A percentile compares a stretch with the other conserved stretches of the same genome.
Conservation (phyloP, 2,888 invertebrate genomes). For the Tetragonula carbonaria region DNA sequence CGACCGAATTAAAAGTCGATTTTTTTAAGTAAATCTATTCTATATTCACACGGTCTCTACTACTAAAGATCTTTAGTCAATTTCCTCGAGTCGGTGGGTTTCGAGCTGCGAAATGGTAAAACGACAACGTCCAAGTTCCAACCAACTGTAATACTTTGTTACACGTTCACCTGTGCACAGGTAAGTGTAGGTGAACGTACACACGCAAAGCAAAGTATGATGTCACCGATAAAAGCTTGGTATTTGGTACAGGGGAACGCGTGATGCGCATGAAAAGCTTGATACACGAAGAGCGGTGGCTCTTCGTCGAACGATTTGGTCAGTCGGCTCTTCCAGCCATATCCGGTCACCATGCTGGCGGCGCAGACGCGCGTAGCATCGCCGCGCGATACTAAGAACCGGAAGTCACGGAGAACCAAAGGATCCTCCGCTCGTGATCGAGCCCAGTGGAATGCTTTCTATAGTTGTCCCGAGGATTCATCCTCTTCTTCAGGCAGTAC, state of each 20-base stretch:
- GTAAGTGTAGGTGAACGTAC: not conserved
- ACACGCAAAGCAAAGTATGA: constrained; percentile 67
- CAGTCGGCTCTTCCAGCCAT: constrained; percentile 76
- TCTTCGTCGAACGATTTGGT: constrained; percentile 66
- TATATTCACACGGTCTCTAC: too few relatives aligned
- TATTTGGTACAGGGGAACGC: constrained; percentile 79
- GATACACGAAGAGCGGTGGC: constrained; percentile 49
- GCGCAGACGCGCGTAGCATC: constrained; percentile 43
- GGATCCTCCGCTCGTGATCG: constrained; percentile 50
- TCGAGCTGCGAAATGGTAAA: too few relatives aligned
- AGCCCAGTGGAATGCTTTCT: constrained; percentile 31
- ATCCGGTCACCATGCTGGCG: constrained; percentile 75
- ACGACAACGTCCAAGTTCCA: not conserved
- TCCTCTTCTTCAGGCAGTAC: constrained; percentile 14
- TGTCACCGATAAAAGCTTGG: constrained; percentile 74
- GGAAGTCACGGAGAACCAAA: constrained; percentile 76
- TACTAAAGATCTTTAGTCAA: too few relatives aligned
- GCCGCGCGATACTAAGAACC: constrained; percentile 55
- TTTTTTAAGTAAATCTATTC: too few relatives aligned
- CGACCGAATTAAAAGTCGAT: too few relatives aligned
- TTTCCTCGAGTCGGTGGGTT: too few relatives aligned
- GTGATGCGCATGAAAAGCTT: constrained; percentile 78
- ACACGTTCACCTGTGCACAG: constrained; percentile 38
- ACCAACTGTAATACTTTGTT: constrained; percentile 30
- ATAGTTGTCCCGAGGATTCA: constrained; percentile 18